Evolutionary conservation across 2,888 invertebrate species (phyloP), one percentile per base, ranked within the genome.

Genomic region (Cephonodes hylas): DNA sequence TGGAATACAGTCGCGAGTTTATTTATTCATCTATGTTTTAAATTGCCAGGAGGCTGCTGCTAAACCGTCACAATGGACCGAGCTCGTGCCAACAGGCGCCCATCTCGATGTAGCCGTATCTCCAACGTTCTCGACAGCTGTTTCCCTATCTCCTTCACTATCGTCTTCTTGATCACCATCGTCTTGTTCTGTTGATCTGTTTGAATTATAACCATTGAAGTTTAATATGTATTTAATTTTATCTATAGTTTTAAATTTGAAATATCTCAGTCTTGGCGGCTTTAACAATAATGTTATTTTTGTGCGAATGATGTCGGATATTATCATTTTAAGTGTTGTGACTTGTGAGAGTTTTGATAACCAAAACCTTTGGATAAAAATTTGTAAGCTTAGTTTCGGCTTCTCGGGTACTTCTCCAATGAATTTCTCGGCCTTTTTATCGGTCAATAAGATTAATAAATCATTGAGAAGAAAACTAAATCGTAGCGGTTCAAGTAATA

Each of bases 11-110:
- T 13, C 34, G n/a, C 13, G 34, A 2, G 2, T 34, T 34, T 34
- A 2, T 44, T 23, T 22, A 13, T 23, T 22, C 25, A 44, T 3
- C 3, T 42, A 25, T 22, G 7, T 38, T 46, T 34, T 27, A 61
- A 31, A 23, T 13, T 73, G 76, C 6, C 80, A 90, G 90, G 88
- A 15, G 88, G 88, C 66, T 91, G 91, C 83, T 91, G 91, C 71
- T 90, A 80, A 71, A 3, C n/a, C n/a, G n/a, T 5, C 61, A 62
- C 23, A 59, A 81, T 84, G 86, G 85, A 86, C 66, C 71, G 62
- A 18, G 67, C 71, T 10, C 68, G 63, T 25, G 64, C 64, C 42
- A 61, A 67, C 42, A 76, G 79, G 1, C 76, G 79, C 10, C 73
- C 72, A 1, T 79, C 81, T 7, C 65, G 77, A 53, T 75, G 72